Conservation (phyloP, 2,797 vertebrate species). For the Poecilia wingei region DNA sequence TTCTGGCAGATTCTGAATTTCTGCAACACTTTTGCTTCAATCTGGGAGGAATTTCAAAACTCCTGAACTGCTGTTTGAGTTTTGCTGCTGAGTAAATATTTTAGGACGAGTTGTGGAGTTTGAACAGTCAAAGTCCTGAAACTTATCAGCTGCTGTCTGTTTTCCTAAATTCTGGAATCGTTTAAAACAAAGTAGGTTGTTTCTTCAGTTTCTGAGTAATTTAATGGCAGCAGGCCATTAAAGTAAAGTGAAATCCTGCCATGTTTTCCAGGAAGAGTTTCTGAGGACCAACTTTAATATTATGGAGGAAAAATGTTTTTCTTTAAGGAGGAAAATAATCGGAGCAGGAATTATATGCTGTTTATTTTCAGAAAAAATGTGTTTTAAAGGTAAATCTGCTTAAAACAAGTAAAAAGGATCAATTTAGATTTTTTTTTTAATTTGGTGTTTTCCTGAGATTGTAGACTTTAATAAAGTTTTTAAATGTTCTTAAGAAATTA, state of each 20-base stretch:
- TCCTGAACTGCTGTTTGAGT: background rate
- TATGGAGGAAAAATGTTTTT: background rate
- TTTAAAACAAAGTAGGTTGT: background rate
- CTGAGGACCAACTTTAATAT: background rate
- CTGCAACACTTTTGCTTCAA: background rate
- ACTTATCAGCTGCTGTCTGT: background rate
- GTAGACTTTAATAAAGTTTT: background rate
- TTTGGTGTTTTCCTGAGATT: background rate
- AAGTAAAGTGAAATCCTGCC: constrained; percentile 7
- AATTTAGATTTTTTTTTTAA: too few relatives aligned
- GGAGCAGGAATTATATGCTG: constrained; percentile 19
- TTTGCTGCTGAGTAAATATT: constrained; percentile 32
- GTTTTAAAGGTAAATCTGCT: background rate
- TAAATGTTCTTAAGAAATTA: background rate
- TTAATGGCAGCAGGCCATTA: background rate
- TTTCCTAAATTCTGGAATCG: background rate
- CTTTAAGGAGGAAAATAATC: constrained; percentile 13
- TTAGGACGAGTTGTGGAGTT: constrained; percentile 15
- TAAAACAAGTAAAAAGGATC: background rate
- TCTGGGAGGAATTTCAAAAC: background rate
- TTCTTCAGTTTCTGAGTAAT: background rate
- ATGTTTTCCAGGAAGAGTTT: constrained; percentile 8
- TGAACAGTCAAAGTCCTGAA: constrained; percentile 27
- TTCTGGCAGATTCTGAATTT: background rate
- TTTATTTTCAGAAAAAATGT: background rate